Conservation (phyloP, 2,888 invertebrate species). For the Meghimatium bilineatum region DNA sequence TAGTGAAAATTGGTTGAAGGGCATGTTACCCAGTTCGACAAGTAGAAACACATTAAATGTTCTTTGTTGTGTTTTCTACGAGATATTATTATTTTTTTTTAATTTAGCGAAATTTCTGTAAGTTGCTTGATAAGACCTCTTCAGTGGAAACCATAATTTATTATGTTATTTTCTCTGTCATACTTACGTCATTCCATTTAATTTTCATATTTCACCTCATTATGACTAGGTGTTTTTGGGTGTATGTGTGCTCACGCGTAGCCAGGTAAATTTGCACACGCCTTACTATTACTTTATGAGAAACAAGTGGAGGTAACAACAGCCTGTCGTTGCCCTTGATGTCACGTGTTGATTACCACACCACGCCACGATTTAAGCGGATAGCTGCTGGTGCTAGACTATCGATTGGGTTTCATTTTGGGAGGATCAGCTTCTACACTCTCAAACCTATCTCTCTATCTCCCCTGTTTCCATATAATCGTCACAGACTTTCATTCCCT, state of each 20-base stretch:
- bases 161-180: too few relatives aligned
- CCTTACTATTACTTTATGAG: not conserved
- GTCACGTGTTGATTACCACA: not conserved
- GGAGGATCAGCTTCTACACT: not conserved
- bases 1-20: too few relatives aligned
- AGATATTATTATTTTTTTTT: too few relatives aligned
- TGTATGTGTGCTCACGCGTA: not conserved
- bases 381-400: conserved; percentile 3
- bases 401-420: not conserved
- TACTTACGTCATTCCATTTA: too few relatives aligned
- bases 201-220: too few relatives aligned
- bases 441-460: not conserved
- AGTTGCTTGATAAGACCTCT: too few relatives aligned
- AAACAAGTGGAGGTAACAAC: not conserved
- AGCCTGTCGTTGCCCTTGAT: not conserved
- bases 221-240: not conserved
- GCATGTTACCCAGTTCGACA: too few relatives aligned
- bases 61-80: too few relatives aligned
- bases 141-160: too few relatives aligned
- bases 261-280: not conserved
- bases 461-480: not conserved
- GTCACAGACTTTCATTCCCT: not conserved
- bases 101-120: too few relatives aligned
- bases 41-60: too few relatives aligned
- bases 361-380: not conserved